Evolutionary conservation across 1,140 invertebrate species (phyloP).

Genomic region (Hypothenemus hampei): DNA sequence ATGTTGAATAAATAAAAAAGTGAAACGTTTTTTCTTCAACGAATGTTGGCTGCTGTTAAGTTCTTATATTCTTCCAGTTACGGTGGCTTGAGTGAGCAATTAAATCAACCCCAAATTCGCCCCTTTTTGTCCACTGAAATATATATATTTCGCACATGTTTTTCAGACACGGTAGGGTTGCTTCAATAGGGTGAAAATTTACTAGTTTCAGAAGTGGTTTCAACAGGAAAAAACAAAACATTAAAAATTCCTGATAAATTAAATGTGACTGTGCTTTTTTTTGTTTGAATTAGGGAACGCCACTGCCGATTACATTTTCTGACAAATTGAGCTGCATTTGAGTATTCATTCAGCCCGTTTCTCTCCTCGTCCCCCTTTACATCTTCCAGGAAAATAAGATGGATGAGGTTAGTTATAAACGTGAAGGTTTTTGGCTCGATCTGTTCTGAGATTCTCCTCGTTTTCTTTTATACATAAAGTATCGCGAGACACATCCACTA

Average conservation of each 20-base stretch:
- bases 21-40: too few relatives aligned
- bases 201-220: background rate
- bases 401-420: conserved; percentile 51
- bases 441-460: conserved; percentile 40
- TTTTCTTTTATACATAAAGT: conserved; percentile 45
- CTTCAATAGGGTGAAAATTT: background rate
- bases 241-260: background rate
- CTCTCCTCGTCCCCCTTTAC: too few relatives aligned
- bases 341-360: too few relatives aligned
- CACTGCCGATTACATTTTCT: conserved; percentile 45
- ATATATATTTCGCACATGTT: too few relatives aligned
- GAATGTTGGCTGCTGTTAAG: too few relatives aligned
- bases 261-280: background rate
- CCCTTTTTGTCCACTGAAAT: too few relatives aligned
- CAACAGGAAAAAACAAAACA: too few relatives aligned
- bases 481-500: conserved; percentile 41
- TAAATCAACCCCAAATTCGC: too few relatives aligned
- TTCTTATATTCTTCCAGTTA: too few relatives aligned
- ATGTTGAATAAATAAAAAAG: too few relatives aligned
- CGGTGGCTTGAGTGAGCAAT: too few relatives aligned
- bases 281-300: conserved; percentile 1
- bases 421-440: conserved; percentile 48
- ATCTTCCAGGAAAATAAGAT: conserved; percentile 48
- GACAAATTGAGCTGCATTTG: conserved; percentile 48
- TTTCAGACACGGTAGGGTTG: too few relatives aligned